A percentile compares a stretch with the other conserved stretches of the same genome.
Evolutionary conservation across 1,140 invertebrate species (phyloP).

Genomic region (Nautilus pompilius): DNA sequence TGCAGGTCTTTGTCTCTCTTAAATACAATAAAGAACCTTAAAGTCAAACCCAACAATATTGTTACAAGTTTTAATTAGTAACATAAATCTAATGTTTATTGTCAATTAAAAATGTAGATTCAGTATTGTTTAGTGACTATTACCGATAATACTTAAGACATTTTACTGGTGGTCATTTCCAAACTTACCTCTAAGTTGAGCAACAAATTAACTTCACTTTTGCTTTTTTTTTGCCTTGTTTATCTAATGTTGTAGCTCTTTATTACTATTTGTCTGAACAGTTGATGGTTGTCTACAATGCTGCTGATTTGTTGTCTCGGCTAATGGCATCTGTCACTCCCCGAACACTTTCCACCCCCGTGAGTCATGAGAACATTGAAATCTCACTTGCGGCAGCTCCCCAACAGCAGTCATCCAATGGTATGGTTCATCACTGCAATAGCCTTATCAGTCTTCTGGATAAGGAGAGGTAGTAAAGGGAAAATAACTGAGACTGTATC

Average conservation of each 20-base stretch:
- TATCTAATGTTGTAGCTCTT: background rate
- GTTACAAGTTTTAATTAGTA: too few species aligned
- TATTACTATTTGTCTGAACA: background rate
- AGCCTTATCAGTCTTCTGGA: too few species aligned
- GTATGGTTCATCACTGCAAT: background rate
- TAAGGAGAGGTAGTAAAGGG: too few species aligned
- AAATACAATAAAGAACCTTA: too few species aligned
- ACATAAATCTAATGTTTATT: too few species aligned
- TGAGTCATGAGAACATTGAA: background rate
- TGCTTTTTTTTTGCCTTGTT: background rate
- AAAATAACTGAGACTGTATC: too few species aligned
- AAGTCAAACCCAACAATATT: too few species aligned
- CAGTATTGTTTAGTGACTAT: background rate
- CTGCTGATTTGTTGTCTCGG: background rate
- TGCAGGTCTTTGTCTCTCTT: too few species aligned
- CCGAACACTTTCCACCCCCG: background rate
- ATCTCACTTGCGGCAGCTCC: background rate
- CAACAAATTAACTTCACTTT: background rate
- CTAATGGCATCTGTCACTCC: background rate
- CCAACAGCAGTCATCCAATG: background rate
- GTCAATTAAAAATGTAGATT: background rate
- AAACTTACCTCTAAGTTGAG: background rate
- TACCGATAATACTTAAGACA: background rate
- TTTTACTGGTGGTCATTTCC: background rate
- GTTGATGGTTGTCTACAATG: background rate